A percentile compares a stretch with the other conserved stretches of the same genome.
Conservation (phyloP, 2,888 invertebrate species). For the Agrotis ipsilon region DNA sequence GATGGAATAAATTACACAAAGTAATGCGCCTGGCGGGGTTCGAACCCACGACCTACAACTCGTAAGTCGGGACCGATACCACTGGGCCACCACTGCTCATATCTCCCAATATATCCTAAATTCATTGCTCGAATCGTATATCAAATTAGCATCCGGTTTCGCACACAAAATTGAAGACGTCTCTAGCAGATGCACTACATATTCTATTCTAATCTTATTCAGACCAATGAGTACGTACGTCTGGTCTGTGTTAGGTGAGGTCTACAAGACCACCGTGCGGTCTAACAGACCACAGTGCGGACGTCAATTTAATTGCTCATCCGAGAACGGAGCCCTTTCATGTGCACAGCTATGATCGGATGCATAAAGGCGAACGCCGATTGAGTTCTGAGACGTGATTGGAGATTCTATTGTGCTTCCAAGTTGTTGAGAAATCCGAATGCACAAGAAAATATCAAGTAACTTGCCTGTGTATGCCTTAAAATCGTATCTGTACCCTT, state of each 20-base stretch:
- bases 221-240: constrained; percentile 41
- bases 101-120: constrained; percentile 19
- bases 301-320: constrained; percentile 49
- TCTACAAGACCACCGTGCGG: constrained; percentile 32
- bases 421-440: not conserved
- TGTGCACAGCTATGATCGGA: constrained; percentile 28
- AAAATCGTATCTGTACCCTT: no score
- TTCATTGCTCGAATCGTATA: constrained; percentile 4
- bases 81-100: no score
- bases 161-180: constrained; percentile 30
- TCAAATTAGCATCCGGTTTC: constrained; percentile 18
- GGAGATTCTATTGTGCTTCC: constrained; percentile 10
- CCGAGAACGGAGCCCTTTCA: constrained; percentile 32
- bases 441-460: not conserved
- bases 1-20: no score
- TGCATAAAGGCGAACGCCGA: constrained; percentile 16
- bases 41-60: no score
- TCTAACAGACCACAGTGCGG: constrained; percentile 25
- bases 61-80: no score
- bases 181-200: constrained; percentile 21
- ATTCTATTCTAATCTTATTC: constrained; percentile 38
- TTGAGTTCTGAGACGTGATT: constrained; percentile 13
- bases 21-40: no score
- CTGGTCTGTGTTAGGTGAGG: constrained; percentile 45
- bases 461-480: not conserved